Evolutionary conservation across 2,888 invertebrate genomes (phyloP).

Genomic region (Pheosia tremula): DNA sequence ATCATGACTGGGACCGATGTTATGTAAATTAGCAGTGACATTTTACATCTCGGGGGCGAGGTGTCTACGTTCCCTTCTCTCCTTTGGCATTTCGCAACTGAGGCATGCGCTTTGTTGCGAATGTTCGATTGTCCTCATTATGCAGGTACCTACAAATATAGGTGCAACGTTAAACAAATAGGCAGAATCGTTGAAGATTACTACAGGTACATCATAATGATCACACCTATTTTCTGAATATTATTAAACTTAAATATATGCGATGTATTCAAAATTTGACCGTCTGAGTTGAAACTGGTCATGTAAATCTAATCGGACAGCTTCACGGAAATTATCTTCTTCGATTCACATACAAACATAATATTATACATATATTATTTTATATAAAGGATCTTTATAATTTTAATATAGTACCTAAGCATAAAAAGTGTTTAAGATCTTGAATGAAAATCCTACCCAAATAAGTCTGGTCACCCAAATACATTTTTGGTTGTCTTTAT

Average conservation of each 20-base stretch:
- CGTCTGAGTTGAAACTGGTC: constrained; percentile 38
- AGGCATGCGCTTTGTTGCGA: constrained; percentile 43
- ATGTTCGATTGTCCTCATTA: constrained; percentile 45
- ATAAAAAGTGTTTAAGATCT: not conserved
- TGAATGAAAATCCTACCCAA: constrained; percentile 11
- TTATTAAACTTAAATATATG: constrained; percentile 6
- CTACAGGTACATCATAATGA: not conserved
- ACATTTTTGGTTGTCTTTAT: constrained; percentile 40
- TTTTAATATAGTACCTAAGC: constrained; percentile 1
- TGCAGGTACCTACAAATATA: not conserved
- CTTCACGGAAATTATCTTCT: constrained; percentile 35
- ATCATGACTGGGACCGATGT: constrained; percentile 65
- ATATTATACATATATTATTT: too few relatives aligned
- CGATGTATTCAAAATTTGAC: constrained; percentile 19
- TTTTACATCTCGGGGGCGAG: constrained; percentile 65
- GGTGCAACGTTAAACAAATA: not conserved
- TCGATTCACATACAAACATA: constrained; percentile 11
- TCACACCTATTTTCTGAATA: too few relatives aligned
- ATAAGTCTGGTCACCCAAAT: constrained; percentile 1
- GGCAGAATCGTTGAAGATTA: not conserved
- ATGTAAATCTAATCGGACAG: constrained; percentile 39
- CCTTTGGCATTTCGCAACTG: constrained; percentile 60
- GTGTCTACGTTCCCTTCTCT: constrained; percentile 56
- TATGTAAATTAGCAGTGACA: constrained; percentile 76
- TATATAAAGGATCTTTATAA: not conserved